These are phyloP conservation scores for Drosophila pegasa DNA, from an alignment of 2,888 invertebrate species.

Conservation along the genomic window DNA sequence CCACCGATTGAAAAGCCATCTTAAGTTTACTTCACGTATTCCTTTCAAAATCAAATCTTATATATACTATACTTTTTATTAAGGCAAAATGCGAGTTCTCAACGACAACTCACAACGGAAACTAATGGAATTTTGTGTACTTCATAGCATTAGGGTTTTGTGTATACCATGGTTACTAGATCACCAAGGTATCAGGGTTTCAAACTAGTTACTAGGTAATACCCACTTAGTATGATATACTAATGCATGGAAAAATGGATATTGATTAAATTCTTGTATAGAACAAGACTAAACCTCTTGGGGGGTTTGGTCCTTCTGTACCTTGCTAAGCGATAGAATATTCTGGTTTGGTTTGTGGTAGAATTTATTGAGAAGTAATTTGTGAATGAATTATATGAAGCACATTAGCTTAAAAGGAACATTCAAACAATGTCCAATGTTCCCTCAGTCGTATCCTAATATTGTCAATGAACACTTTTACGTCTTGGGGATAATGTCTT, in stretches of 20 bases:
- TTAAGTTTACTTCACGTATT: neutral
- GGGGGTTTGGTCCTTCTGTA: neutral
- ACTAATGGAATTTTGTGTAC: conserved; percentile 19
- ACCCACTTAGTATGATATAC: no score
- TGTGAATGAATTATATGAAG: neutral
- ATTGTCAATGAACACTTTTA: neutral
- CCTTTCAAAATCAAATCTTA: conserved; percentile 1
- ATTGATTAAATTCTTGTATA: conserved; percentile 8
- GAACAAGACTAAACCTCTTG: no score
- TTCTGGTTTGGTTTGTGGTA: neutral
- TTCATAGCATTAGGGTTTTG: neutral
- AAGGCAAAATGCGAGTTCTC: conserved; percentile 14
- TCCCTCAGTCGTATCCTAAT: neutral
- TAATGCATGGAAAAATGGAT: no score
- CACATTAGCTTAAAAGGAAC: neutral
- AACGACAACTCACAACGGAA: conserved; percentile 25
- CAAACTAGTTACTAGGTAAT: neutral
- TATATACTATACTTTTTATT: conserved; percentile 4
- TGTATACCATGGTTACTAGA: conserved; percentile 44
- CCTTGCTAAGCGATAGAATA: neutral
- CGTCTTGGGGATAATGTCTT: conserved; percentile 3
- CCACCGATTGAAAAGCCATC: conserved; percentile 85
- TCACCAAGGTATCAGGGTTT: conserved; percentile 42
- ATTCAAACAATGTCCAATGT: neutral
- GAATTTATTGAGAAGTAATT: conserved; percentile 7